These are phyloP conservation scores for Hypanus sabinus DNA, from an alignment of 2,113 vertebrate species.

Conservation along the genomic window DNA sequence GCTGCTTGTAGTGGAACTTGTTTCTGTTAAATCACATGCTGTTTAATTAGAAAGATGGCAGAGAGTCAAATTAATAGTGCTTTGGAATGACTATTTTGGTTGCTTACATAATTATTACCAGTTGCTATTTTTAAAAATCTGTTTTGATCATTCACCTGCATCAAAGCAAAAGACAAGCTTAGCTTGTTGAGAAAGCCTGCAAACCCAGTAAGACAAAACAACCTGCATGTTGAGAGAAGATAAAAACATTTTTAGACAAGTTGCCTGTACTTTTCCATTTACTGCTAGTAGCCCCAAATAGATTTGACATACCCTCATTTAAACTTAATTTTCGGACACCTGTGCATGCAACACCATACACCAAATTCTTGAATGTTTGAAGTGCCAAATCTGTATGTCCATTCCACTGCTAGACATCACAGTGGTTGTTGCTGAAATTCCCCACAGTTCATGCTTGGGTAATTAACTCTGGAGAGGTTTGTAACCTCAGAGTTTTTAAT, in stretches of 20 bases:
- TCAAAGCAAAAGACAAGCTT: background rate
- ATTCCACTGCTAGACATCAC: no score
- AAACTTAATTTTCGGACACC: no score
- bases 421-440: no score
- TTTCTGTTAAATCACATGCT: background rate
- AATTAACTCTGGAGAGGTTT: no score
- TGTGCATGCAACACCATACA: no score
- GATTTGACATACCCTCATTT: background rate
- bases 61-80: background rate
- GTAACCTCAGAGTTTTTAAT: no score
- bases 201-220: background rate
- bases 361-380: no score
- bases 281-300: background rate
- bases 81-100: background rate
- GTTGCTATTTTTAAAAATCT: conserved; percentile 6
- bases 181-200: background rate
- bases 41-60: background rate
- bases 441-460: no score
- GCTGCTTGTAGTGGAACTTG: background rate
- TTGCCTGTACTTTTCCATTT: background rate
- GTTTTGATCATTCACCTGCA: background rate
- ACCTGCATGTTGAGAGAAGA: background rate
- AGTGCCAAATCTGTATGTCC: no score
- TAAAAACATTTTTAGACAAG: background rate
- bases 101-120: background rate